Base-by-base conservation (phyloP, 2,888 invertebrate species). In the Melanostoma mellinum region DNA sequence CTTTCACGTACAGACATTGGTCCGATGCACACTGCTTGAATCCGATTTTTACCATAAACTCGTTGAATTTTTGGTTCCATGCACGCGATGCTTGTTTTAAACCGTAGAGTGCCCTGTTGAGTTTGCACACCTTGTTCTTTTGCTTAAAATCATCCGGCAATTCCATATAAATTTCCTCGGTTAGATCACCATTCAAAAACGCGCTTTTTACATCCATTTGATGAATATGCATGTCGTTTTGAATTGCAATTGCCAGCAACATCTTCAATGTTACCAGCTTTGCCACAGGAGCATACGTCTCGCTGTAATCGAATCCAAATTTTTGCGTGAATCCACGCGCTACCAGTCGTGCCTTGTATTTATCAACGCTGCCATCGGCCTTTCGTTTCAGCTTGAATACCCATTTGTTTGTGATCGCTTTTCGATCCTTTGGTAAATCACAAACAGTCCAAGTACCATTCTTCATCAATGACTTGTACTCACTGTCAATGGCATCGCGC, bases 171-270 rank as follows among this genome's bases (percentile, higher is more conserved):
- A 32, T 35, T 32, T 52, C 52, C 35, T 36, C 53, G 0, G 2
- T 6, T 53, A 53, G 10, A 32, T 4, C 2, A 1, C 36, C 35
- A n/a, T 53, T 36, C 4, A 53, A 53, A 55, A 55, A 55, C 3
- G 55, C 10, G 36, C 36, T 36, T 36, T 55, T 36, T 0, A 55
- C 55, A 36, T 55, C 36, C 55, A 55, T 55, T 20, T 55, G 53
- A 53, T 53, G n/a, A n/a, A n/a, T n/a, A n/a, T n/a, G 53, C 4
- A 53, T 35, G 2, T 52, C 6, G 5, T 53, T 10, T 6, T 55
- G 55, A 10, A 36, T 36, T 3, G 36, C 10, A 36, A 55, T 55
- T n/a, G 53, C 35, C 35, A 53, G 10, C 4, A 35, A 50, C 9
- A 20, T 20, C 20, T 20, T 20, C 20, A 20, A 20, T 20, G 20